Base-by-base conservation (phyloP, 2,113 vertebrate genomes). In the Callospermophilus lateralis region DNA sequence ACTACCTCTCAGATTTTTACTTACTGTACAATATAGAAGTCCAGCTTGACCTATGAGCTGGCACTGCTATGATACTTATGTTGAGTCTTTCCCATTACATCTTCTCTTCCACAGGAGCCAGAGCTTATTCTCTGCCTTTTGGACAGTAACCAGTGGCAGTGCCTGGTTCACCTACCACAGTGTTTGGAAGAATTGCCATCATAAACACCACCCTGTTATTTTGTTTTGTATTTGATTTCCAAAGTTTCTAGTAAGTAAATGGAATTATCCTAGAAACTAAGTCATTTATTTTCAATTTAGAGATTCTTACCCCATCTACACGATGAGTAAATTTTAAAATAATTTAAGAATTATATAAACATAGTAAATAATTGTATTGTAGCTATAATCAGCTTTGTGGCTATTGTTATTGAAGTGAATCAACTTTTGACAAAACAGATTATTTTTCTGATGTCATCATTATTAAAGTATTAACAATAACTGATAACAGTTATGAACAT, bases 171-270 rank as follows among this genome's bases (percentile, higher is more conserved):
- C 67, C 39, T 83, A 15, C 72, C 42, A 81, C 1, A 37, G 15
- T 3, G 7, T 67, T 97, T 78, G 78, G 30, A 97, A 12, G 12
- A 89, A 61, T 96, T 90, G 72, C 90, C 37, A 92, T 90, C 39
- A 93, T 45, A 91, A 87, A 74, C 68, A 42, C 32, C 79, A 95
- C 51, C 78, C 84, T 73, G 93, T 87, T 22, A 12, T 70, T 72
- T 87, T 22, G 10, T 70, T 68, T 91, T 96, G 28, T 84, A 53
- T 97, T 98, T 98, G 79, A 83, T 84, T 90, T 51, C 72, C 76
- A 17, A 79, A 88, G 12, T 24, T 84, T 80, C 34, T 20, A 84
- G 17, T 92, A 96, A 93, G 32, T 85, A 96, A 89, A 96, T 76
- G 55, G 55, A 3, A 0, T 85, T 3, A 42, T 77, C 48, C 72